Percentiles rank a stretch among this genome's conserved stretches.
Evolutionary conservation across 2,888 invertebrate species (phyloP).

Genomic region (Lepeophtheirus nordmannii): DNA sequence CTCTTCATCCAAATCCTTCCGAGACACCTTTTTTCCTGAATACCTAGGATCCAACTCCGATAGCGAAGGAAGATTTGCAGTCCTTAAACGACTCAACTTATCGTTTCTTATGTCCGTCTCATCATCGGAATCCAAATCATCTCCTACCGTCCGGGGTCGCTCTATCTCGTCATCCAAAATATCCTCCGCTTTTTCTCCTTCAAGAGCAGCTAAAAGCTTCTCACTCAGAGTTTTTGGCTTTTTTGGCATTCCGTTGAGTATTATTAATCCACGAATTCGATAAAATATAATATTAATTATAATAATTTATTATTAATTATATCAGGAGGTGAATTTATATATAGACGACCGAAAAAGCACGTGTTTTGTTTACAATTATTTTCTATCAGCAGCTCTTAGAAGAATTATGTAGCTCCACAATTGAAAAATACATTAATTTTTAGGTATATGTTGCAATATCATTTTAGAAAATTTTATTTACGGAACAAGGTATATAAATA

Average conservation of each 20-base stretch:
- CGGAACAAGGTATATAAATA: too few relatives aligned
- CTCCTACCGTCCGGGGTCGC: neutral
- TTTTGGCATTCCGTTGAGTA: neutral
- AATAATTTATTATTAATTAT: too few relatives aligned
- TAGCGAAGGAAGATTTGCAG: conserved; percentile 31
- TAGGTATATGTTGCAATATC: too few relatives aligned
- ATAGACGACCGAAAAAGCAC: too few relatives aligned
- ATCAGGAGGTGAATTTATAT: too few relatives aligned
- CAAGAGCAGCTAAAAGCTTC: neutral
- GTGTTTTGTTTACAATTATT: too few relatives aligned
- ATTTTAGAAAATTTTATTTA: too few relatives aligned
- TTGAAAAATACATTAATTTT: too few relatives aligned
- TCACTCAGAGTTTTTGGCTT: neutral
- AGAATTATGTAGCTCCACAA: too few relatives aligned
- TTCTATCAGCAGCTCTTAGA: too few relatives aligned
- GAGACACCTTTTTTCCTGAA: conserved; percentile 51
- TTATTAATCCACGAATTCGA: too few relatives aligned
- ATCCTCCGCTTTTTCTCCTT: conserved; percentile 10
- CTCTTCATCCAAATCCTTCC: conserved; percentile 36
- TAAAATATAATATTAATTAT: too few relatives aligned
- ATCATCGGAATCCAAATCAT: neutral
- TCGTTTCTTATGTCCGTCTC: neutral
- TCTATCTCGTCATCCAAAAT: neutral
- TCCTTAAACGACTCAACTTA: neutral
- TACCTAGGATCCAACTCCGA: conserved; percentile 57